Evolutionary conservation across 2,888 invertebrate species (phyloP).

Genomic region (Griposia aprilina): DNA sequence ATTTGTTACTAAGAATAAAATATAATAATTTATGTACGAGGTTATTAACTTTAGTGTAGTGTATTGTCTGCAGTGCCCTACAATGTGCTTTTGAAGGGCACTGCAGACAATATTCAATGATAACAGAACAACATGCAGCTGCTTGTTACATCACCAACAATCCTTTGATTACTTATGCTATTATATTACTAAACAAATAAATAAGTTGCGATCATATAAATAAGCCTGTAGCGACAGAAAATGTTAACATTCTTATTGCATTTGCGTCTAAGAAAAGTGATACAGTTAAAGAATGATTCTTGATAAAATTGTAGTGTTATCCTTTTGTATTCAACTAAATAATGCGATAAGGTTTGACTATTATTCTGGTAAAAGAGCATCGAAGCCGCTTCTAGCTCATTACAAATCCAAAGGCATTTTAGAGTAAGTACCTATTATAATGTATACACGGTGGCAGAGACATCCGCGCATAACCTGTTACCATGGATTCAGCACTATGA

Average conservation of each 20-base stretch:
- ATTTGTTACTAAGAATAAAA: not conserved
- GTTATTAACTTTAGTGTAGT: too few relatives aligned
- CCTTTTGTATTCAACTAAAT: not conserved
- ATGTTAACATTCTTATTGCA: not conserved
- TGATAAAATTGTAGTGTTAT: not conserved
- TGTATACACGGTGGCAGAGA: not conserved
- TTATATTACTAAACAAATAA: slow-evolving; percentile 14
- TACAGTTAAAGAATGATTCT: slow-evolving; percentile 4
- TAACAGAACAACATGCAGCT: not conserved
- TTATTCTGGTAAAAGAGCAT: slow-evolving; percentile 24
- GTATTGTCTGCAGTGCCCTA: too few relatives aligned
- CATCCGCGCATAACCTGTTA: too few relatives aligned
- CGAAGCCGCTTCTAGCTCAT: not conserved
- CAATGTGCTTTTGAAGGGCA: not conserved
- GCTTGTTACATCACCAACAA: slow-evolving; percentile 3
- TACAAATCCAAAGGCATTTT: slow-evolving; percentile 38
- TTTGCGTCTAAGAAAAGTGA: not conserved
- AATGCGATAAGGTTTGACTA: slow-evolving; percentile 13
- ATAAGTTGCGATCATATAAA: slow-evolving; percentile 11
- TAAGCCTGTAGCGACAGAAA: not conserved
- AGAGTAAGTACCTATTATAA: slow-evolving; percentile 18
- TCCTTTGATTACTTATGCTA: not conserved
- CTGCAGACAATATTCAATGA: not conserved
- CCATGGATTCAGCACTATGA: too few relatives aligned
- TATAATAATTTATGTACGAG: not conserved